phyloP scores from a whole-genome alignment of 2,113 vertebrate species.

The Muscicapa adusta region DNA sequence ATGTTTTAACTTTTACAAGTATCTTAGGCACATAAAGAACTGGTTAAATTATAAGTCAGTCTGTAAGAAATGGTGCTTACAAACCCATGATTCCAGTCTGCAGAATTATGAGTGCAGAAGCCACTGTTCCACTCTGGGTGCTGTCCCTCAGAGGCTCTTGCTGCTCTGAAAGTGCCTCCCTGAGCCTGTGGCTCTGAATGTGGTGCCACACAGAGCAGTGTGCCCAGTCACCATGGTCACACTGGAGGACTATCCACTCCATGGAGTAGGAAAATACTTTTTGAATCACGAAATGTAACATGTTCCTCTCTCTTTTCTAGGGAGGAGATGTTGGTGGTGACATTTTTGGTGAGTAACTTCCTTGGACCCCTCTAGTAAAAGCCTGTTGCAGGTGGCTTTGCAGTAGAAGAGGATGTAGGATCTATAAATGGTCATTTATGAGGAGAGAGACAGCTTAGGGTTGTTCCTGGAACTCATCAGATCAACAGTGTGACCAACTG shows the following conservation, averaged over 20 bases:
- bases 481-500: background rate
- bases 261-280: background rate
- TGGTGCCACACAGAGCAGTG: background rate
- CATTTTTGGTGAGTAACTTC: slow-evolving; percentile 56
- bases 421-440: background rate
- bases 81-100: background rate
- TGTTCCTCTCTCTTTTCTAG: slow-evolving; percentile 45
- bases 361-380: background rate
- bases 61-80: background rate
- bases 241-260: background rate
- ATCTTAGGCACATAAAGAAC: background rate
- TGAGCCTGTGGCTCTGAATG: background rate
- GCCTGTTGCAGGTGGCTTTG: background rate
- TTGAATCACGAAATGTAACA: background rate
- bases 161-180: background rate
- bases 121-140: background rate
- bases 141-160: background rate
- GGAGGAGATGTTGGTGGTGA: slow-evolving; percentile 52
- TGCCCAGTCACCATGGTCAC: background rate
- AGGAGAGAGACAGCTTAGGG: background rate
- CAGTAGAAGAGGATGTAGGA: background rate
- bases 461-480: background rate
- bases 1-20: background rate
- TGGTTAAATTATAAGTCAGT: background rate
- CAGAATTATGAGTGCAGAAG: background rate